These are phyloP conservation scores for Platyrinchus mystaceus DNA, from an alignment of 2,797 vertebrate genomes.

Conservation along the genomic window DNA sequence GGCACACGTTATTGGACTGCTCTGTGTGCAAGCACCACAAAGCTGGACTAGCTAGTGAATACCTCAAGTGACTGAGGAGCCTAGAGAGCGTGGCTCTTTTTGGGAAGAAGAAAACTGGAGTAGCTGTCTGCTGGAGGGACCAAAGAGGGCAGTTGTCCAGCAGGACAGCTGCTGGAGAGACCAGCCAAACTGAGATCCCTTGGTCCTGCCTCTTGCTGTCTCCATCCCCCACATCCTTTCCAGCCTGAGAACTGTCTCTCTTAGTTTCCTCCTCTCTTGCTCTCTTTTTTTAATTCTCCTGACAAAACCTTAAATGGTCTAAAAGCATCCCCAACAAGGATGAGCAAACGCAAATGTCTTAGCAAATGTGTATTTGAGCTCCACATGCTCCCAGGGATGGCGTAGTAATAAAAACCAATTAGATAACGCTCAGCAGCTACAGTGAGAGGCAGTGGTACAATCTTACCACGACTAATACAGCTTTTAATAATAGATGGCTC, in stretches of 20 bases:
- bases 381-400: conserved; percentile 60
- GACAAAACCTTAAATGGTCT: conserved; percentile 62
- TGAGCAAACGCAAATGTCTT: conserved; percentile 53
- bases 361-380: conserved; percentile 67
- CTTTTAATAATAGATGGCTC: conserved; percentile 77
- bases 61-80: neutral
- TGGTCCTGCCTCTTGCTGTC: neutral
- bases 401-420: conserved; percentile 76
- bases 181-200: neutral
- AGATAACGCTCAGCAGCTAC: conserved; percentile 64
- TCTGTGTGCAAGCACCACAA: neutral
- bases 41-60: neutral
- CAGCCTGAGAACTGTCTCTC: neutral
- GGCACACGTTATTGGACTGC: fast-evolving
- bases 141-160: neutral
- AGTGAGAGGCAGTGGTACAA: conserved; percentile 62
- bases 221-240: neutral
- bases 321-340: conserved; percentile 63
- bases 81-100: fast-evolving
- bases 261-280: neutral
- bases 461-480: conserved; percentile 72
- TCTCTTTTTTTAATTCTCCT: conserved; percentile 14
- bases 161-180: neutral
- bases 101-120: neutral
- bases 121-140: neutral